These are phyloP conservation scores for Podiceps cristatus DNA, from an alignment of 2,113 vertebrate genomes.

Conservation along the genomic window DNA sequence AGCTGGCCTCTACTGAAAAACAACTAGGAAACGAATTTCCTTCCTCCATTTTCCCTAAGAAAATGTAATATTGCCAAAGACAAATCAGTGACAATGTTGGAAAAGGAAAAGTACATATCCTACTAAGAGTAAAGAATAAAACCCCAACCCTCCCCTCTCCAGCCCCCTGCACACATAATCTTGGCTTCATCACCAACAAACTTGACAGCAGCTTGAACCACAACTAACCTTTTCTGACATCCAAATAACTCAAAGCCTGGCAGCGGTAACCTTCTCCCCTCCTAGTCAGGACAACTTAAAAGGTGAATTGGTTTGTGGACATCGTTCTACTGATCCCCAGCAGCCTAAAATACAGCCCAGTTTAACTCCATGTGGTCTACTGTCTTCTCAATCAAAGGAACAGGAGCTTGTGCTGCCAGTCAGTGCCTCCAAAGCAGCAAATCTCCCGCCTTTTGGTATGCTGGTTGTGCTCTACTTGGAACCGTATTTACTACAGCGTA, in stretches of 20 bases:
- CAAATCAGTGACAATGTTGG: neutral
- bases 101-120: neutral
- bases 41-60: neutral
- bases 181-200: neutral
- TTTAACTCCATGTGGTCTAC: neutral
- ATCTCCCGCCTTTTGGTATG: neutral
- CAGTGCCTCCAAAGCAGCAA: neutral
- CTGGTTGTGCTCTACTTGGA: conserved; percentile 20
- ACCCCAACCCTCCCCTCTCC: neutral
- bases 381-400: neutral
- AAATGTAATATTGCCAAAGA: neutral
- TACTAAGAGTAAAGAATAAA: neutral
- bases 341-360: neutral
- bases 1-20: neutral
- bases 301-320: neutral
- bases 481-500: neutral
- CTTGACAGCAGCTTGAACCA: neutral
- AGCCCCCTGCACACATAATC: neutral
- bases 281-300: neutral
- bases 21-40: neutral
- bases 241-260: neutral
- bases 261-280: neutral
- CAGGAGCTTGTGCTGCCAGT: neutral
- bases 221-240: neutral
- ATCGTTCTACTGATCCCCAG: neutral